A percentile compares a stretch with the other conserved stretches of the same genome.
Evolutionary conservation across 2,113 vertebrate species (phyloP).

Genomic region (Chloropsis cyanopogon): DNA sequence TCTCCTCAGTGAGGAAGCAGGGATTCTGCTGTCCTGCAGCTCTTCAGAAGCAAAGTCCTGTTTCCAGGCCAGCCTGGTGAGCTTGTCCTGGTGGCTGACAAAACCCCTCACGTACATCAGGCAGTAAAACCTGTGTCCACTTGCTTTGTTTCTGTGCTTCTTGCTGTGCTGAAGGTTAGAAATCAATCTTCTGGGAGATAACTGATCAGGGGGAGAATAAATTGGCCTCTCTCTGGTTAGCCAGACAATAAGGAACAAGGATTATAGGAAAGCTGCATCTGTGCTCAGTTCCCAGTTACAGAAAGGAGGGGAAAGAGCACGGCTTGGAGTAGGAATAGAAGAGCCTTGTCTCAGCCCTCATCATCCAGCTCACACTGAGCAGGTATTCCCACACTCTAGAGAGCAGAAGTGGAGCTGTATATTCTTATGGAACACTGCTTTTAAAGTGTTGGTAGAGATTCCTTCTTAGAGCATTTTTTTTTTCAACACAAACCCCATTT

Average conservation of each 20-base stretch:
- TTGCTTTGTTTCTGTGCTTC: constrained; percentile 31
- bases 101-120: background rate
- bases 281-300: background rate
- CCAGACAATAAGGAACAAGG: background rate
- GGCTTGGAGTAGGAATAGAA: background rate
- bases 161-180: constrained; percentile 1
- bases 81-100: background rate
- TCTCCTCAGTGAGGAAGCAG: constrained; percentile 48
- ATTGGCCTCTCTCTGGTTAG: background rate
- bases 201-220: background rate
- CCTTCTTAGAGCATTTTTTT: background rate
- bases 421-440: background rate
- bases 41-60: background rate
- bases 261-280: background rate
- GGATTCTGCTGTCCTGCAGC: constrained; percentile 5
- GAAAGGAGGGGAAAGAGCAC: background rate
- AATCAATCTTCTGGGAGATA: background rate
- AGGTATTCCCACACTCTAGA: background rate
- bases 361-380: background rate
- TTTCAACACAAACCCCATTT: background rate
- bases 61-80: background rate
- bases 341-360: background rate
- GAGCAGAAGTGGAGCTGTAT: background rate
- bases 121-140: background rate
- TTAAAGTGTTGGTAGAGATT: background rate